Evolutionary conservation across 2,797 vertebrate species (phyloP).

Genomic region (Pterois miles): DNA sequence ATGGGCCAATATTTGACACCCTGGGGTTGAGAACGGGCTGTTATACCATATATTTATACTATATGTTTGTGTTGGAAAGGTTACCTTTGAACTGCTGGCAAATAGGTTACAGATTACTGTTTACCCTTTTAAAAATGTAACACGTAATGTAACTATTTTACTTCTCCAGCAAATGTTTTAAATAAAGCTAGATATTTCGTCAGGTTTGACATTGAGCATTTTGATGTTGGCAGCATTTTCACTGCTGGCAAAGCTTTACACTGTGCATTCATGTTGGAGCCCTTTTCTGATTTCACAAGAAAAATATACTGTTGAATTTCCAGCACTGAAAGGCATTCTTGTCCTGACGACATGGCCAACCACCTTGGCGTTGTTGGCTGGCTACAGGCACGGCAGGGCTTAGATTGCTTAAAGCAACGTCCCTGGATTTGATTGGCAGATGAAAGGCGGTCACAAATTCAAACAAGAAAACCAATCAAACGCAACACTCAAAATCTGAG

Average conservation of each 20-base stretch:
- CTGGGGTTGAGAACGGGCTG: no score
- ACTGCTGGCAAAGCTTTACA: fast-evolving
- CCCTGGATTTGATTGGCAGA: background rate
- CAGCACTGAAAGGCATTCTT: fast-evolving
- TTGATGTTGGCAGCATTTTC: fast-evolving
- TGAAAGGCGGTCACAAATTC: background rate
- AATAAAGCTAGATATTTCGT: fast-evolving
- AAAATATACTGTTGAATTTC: background rate
- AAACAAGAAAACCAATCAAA: background rate
- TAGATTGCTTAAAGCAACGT: fast-evolving
- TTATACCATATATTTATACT: background rate
- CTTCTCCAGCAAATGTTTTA: background rate
- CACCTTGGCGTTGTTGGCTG: background rate
- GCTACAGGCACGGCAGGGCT: background rate
- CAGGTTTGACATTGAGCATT: background rate
- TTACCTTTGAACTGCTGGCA: background rate
- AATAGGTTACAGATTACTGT: background rate
- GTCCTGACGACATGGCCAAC: fast-evolving
- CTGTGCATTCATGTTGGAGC: background rate
- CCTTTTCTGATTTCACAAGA: background rate
- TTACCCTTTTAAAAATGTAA: background rate
- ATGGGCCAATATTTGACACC: no score
- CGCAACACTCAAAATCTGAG: background rate
- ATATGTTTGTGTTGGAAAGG: background rate
- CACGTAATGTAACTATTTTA: background rate